Base-by-base conservation (phyloP, 1,140 invertebrate genomes). In the Matsumurasca onukii region DNA sequence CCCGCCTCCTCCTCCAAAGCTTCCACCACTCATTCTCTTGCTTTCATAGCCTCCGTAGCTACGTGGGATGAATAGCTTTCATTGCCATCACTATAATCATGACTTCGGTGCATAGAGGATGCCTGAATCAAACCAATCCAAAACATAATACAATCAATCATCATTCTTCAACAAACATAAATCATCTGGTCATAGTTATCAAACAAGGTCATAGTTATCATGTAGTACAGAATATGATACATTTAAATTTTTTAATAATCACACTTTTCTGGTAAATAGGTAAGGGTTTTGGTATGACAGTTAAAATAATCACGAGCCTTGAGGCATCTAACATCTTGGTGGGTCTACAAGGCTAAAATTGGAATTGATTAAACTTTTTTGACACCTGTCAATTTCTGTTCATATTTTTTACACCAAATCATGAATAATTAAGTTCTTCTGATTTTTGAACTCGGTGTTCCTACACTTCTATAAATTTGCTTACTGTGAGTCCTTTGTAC, bases 71-170 rank as follows among this genome's bases (percentile, higher is more conserved):
- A 27, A 2, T 31, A 48, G 39, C 48, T 48, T 13, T 65, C 62
- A 31, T 30, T 65, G 3, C 31, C 62, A 24, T 65, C 62, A 20
- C 61, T 24, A 31, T 65, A 65, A 45, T 65, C 62, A 27, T 65
- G 62, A 24, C 62, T 65, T 48, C 62, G 29, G 31, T 65, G 62
- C 62, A 65, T 65, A 22, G 62, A 65, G 15, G 62, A 45, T 31
- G 62, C 62, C 62, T 65, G 62, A 31, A 65, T 65, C 62, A 65
- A 45, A 65, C 24, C 34, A 65, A 48, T 48, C 24, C 20, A n/a
- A 63, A 63, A 12, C 5, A 15, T 17, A 52, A 17, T 22, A 52
- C 20, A 15, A 52, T 52, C 49, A 52, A 22, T 52, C 17, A 12
- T 45, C 17, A 17, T 9, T 17, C 9, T 9, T 9, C 17, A 12